Base-by-base conservation (phyloP, 1,140 invertebrate species). In the Ceratina australensis region DNA sequence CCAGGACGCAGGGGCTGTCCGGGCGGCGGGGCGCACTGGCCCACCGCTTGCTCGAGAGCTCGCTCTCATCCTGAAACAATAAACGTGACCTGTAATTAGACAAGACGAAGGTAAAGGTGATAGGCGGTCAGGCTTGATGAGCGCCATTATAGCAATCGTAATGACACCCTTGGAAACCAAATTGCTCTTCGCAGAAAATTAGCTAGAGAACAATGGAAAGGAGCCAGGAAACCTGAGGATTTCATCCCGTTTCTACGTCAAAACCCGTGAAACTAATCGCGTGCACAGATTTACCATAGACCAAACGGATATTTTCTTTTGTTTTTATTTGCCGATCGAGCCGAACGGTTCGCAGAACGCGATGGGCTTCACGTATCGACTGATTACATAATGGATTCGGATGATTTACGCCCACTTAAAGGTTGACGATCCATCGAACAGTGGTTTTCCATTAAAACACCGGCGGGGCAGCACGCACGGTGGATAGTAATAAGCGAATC, bases 31-130 rank as follows among this genome's bases (percentile, higher is more conserved):
- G 92, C 91, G 92, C 92, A 72, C 91, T 92, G 86, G 92, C 91
- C 92, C 92, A 92, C 92, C 92, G 89, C 92, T 92, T 92, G 92
- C 92, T 92, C 92, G 92, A 92, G 91, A 92, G 92, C 92, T 92
- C 91, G 92, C 91, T 92, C 89, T 92, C 91, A 91, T 92, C 92
- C 92, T 92, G 87, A 63, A 92, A 91, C 79, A 90, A 85, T 87
- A 85, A 85, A 84, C 82, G 83, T 63, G 82, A 85, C 82, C 83
- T 82, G 83, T 82, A 85, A 85, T 85, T 85, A 85, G 83, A 85
- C 82, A 85, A 84, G 79, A 84, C 83, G 83, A 79, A 85, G 82
- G 82, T 84, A 82, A 85, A 85, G 79, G 83, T 72, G 83, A 85
- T 85, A 85, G 82, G 28, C 83, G 75, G 83, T 52, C 76, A 33